These are phyloP conservation scores for Myripristis murdjan DNA, from an alignment of 2,797 vertebrate species.

Conservation along the genomic window DNA sequence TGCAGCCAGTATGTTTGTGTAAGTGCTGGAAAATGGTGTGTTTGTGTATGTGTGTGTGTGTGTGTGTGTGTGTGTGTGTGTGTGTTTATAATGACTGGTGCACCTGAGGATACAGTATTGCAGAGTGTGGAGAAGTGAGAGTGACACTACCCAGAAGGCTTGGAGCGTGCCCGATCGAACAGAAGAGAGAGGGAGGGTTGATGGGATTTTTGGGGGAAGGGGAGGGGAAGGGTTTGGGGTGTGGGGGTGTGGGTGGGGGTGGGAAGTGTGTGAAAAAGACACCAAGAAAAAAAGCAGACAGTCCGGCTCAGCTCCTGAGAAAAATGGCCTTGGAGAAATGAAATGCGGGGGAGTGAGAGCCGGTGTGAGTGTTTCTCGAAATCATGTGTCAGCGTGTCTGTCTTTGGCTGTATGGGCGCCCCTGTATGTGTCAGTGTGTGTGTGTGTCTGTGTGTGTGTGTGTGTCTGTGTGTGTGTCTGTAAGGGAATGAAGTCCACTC, in stretches of 20 bases:
- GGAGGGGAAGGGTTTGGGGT: slow-evolving; percentile 10
- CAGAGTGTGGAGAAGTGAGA: slow-evolving; percentile 66
- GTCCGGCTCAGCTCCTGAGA: slow-evolving; percentile 20
- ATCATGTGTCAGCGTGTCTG: slow-evolving; percentile 14
- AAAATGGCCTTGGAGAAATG: slow-evolving; percentile 30
- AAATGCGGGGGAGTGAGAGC: slow-evolving; percentile 39
- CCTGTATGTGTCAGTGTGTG: slow-evolving; percentile 1
- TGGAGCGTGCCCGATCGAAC: slow-evolving; percentile 41
- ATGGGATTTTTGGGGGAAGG: slow-evolving; percentile 25
- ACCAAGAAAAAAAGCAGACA: slow-evolving; percentile 50
- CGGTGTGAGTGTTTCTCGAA: slow-evolving; percentile 41
- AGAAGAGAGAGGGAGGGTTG: slow-evolving; percentile 33
- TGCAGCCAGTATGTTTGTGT: slow-evolving; percentile 62
- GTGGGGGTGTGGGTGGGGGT: no score
- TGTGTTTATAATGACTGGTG: slow-evolving; percentile 45
- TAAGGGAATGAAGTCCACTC: slow-evolving; percentile 21
- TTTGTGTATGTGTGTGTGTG: slow-evolving; percentile 27
- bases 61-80: slow-evolving; percentile 29
- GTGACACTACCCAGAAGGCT: slow-evolving; percentile 72
- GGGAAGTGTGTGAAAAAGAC: slow-evolving; percentile 13
- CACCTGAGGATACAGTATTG: slow-evolving; percentile 71
- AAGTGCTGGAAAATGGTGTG: slow-evolving; percentile 72
- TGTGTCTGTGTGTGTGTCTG: slow-evolving; percentile 31
- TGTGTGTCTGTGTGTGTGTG: slow-evolving; percentile 33
- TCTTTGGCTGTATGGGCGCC: slow-evolving; percentile 28